These are phyloP conservation scores for Congeria kusceri DNA, from an alignment of 2,888 invertebrate species.

Conservation along the genomic window DNA sequence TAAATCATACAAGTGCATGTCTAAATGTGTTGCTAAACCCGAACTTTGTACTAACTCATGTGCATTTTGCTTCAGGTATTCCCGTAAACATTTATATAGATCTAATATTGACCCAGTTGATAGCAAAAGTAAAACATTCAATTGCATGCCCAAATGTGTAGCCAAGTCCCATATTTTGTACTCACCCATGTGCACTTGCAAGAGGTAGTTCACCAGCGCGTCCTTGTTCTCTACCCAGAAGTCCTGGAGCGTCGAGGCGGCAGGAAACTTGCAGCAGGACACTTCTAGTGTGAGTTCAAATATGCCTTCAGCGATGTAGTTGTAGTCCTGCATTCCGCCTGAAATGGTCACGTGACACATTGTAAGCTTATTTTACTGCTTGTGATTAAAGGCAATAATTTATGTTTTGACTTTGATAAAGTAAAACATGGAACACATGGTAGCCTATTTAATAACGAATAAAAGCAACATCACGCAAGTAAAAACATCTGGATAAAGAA, in stretches of 20 bases:
- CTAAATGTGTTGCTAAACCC: no score
- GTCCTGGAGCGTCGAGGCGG: conserved; percentile 91
- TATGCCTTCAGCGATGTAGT: conserved; percentile 96
- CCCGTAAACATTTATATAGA: no score
- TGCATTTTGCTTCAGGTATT: no score
- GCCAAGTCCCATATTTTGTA: neutral
- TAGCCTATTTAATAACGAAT: no score
- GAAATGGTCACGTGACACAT: neutral
- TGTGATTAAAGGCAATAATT: no score
- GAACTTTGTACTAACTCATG: no score
- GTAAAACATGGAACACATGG: no score
- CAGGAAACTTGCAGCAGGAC: conserved; percentile 97
- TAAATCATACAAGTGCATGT: no score
- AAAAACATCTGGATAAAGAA: no score
- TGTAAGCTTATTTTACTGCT: no score
- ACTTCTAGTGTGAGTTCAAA: conserved; percentile 98
- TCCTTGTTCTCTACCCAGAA: conserved; percentile 96
- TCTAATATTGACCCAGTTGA: neutral
- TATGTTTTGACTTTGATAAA: no score
- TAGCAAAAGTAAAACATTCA: neutral
- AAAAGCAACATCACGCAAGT: no score
- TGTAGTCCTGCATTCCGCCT: conserved; percentile 97
- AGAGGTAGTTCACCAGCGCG: conserved; percentile 85
- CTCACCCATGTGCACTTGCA: conserved; percentile 72
- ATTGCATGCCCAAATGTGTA: neutral